These are phyloP conservation scores for Toxotes jaculatrix DNA, from an alignment of 2,113 vertebrate genomes.

Conservation along the genomic window DNA sequence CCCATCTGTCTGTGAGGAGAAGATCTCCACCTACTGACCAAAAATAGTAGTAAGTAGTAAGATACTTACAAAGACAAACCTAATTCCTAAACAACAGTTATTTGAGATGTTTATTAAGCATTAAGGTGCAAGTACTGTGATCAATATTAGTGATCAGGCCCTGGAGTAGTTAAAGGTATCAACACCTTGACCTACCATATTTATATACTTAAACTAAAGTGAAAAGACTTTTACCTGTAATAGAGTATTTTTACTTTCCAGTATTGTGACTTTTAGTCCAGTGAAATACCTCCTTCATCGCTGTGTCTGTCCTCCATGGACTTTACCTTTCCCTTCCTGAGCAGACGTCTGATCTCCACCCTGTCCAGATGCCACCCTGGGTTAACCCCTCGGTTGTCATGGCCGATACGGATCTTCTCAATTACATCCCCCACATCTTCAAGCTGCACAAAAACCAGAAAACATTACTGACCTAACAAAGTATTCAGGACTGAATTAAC, in stretches of 20 bases:
- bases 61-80: neutral
- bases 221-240: no score
- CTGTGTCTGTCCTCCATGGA: neutral
- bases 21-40: constrained; percentile 70
- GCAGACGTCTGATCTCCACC: constrained; percentile 91
- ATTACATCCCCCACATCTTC: constrained; percentile 94
- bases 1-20: constrained; percentile 38
- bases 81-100: neutral
- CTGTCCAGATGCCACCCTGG: constrained; percentile 94
- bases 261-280: neutral
- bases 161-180: no score
- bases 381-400: constrained; percentile 89
- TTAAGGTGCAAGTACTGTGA: neutral
- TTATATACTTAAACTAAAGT: no score
- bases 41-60: neutral
- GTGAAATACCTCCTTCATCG: neutral
- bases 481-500: neutral
- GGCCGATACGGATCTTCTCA: constrained; percentile 96
- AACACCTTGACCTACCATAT: no score
- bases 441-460: constrained; percentile 80
- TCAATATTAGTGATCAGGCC: neutral
- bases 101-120: neutral
- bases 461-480: neutral
- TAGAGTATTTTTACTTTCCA: neutral
- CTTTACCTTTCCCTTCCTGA: constrained; percentile 94